Percentiles rank a stretch among this genome's conserved stretches.
Conservation (phyloP, 1,140 invertebrate species). For the Rhynchophorus ferrugineus region DNA sequence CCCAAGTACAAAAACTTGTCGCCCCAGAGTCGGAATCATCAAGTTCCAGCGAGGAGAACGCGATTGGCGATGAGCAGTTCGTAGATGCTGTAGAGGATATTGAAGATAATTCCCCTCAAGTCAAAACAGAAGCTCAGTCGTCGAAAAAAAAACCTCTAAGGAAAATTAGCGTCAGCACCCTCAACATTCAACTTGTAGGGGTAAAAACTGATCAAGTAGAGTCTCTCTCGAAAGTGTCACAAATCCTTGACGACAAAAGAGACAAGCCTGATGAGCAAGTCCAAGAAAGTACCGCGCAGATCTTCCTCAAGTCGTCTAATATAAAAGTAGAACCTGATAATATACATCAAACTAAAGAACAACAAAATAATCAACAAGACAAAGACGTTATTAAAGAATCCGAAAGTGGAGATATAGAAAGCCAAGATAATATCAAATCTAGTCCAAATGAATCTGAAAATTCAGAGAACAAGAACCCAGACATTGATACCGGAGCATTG, state of each 20-base stretch:
- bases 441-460: too few relatives aligned
- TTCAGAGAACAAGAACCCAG: too few relatives aligned
- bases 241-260: constrained; percentile 7
- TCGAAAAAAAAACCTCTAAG: background rate
- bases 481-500: too few relatives aligned
- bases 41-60: constrained; percentile 24
- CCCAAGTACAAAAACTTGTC: constrained; percentile 14
- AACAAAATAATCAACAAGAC: too few relatives aligned
- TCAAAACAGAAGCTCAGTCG: background rate
- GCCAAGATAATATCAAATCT: too few relatives aligned
- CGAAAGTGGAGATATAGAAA: too few relatives aligned
- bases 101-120: background rate
- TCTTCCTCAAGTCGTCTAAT: background rate
- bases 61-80: constrained; percentile 25
- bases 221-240: background rate
- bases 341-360: too few relatives aligned
- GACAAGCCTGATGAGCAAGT: constrained; percentile 5
- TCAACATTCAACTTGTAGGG: constrained; percentile 12
- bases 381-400: too few relatives aligned
- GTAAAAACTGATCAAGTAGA: background rate
- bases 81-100: constrained; percentile 41
- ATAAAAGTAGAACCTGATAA: background rate
- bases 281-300: constrained; percentile 15
- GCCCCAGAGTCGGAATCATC: constrained; percentile 12
- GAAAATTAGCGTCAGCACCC: constrained; percentile 17